Evolutionary conservation across 2,113 vertebrate genomes (phyloP).

Genomic region (Isurus oxyrinchus): DNA sequence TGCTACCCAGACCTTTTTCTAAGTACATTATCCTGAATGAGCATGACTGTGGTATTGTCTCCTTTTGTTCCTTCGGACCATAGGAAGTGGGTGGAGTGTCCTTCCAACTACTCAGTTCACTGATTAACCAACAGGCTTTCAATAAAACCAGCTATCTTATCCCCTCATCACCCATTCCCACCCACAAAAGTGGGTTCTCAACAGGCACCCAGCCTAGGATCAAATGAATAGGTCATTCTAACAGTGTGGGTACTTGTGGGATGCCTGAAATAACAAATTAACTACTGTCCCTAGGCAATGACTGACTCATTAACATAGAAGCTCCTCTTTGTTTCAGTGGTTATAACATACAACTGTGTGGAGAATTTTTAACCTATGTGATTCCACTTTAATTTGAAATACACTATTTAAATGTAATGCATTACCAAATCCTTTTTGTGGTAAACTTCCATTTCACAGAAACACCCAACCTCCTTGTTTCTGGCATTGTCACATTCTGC

Average conservation of each 20-base stretch:
- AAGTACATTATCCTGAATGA: neutral
- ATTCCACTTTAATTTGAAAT: conserved; percentile 1
- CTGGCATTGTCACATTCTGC: neutral
- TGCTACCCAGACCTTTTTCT: neutral
- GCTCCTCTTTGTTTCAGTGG: neutral
- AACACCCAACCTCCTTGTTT: neutral
- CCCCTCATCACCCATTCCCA: neutral
- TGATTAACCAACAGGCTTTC: neutral
- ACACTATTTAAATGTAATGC: neutral
- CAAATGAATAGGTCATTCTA: neutral
- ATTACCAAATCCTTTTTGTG: neutral
- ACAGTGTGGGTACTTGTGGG: neutral
- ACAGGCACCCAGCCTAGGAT: neutral
- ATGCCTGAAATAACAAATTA: neutral
- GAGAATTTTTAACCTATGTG: neutral
- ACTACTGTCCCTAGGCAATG: neutral
- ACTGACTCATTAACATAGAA: neutral
- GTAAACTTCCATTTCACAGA: neutral
- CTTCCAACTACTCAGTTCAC: neutral
- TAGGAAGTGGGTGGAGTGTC: neutral
- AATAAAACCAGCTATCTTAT: neutral
- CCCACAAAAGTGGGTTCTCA: neutral
- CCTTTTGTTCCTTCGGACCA: neutral
- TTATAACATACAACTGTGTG: neutral
- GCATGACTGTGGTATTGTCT: neutral